phyloP scores from a whole-genome alignment of 2,113 vertebrate species.

The Hemiprocne comata region DNA sequence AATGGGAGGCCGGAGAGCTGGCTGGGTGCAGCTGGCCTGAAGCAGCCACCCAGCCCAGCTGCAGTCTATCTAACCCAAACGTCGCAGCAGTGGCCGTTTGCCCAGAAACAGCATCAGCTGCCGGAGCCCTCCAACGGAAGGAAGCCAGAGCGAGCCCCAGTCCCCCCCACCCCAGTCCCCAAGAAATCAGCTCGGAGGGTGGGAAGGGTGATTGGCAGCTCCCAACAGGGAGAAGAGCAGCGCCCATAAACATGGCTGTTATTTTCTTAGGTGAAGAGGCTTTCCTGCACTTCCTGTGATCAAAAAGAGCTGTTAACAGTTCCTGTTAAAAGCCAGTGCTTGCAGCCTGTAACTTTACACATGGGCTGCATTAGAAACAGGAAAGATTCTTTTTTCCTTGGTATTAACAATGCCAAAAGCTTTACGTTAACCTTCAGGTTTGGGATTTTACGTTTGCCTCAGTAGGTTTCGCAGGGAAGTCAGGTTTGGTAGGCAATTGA shows the following conservation, averaged over 20 bases:
- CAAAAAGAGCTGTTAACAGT: constrained; percentile 42
- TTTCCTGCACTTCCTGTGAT: constrained; percentile 34
- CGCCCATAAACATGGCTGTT: not conserved
- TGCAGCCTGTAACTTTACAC: not conserved
- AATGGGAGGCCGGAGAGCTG: not conserved
- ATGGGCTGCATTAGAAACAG: constrained; percentile 61
- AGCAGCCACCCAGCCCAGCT: constrained; percentile 58
- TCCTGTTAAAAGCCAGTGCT: constrained; percentile 30
- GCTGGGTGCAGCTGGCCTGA: not conserved
- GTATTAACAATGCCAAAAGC: constrained; percentile 46
- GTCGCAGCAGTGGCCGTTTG: constrained; percentile 38
- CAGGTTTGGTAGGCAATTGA: not conserved
- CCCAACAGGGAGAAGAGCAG: not conserved
- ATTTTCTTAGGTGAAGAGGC: constrained; percentile 5
- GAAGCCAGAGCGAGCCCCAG: not conserved
- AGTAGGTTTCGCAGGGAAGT: not conserved
- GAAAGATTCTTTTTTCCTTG: constrained; percentile 32
- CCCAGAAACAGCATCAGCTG: constrained; percentile 51
- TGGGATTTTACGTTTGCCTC: not conserved
- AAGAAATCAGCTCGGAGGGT: not conserved
- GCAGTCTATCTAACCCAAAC: constrained; percentile 47
- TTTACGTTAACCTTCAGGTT: not conserved
- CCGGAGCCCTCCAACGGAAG: constrained; percentile 36
- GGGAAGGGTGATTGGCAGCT: not conserved
- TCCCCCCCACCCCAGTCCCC: not conserved